Evolutionary conservation across 2,113 vertebrate genomes (phyloP).

Genomic region (Pangasianodon hypophthalmus): DNA sequence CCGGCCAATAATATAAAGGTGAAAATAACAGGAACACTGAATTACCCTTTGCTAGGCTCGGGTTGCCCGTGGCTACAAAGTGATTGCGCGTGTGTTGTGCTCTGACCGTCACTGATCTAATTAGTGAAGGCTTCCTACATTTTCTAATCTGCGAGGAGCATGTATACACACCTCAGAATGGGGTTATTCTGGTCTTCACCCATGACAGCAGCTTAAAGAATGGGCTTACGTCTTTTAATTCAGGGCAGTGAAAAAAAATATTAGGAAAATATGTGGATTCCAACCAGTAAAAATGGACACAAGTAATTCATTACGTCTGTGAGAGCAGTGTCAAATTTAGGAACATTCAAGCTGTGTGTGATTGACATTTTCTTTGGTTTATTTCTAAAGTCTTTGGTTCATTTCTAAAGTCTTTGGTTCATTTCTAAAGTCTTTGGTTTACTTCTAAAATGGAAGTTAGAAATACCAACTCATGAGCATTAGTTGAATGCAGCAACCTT

Average conservation of each 20-base stretch:
- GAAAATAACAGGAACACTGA: constrained; percentile 15
- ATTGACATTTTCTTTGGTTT: background rate
- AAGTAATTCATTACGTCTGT: background rate
- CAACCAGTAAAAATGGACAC: background rate
- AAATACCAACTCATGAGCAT: background rate
- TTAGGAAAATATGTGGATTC: background rate
- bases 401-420: no score
- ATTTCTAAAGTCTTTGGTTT: background rate
- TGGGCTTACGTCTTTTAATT: background rate
- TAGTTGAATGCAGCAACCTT: no score
- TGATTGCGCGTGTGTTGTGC: constrained; percentile 20
- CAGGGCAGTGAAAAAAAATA: background rate
- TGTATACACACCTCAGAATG: background rate
- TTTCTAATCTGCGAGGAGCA: background rate
- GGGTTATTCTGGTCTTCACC: background rate
- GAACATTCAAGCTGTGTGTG: background rate
- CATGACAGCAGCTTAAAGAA: background rate
- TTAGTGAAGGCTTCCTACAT: constrained; percentile 16
- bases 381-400: background rate
- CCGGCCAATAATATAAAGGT: background rate
- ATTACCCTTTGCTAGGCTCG: background rate
- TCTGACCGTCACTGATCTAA: constrained; percentile 9
- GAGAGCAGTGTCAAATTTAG: background rate
- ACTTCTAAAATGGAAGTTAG: background rate
- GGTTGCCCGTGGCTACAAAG: background rate